A percentile compares a stretch with the other conserved stretches of the same genome.
Evolutionary conservation across 2,113 vertebrate genomes (phyloP).

Genomic region (Rhipidura dahli): DNA sequence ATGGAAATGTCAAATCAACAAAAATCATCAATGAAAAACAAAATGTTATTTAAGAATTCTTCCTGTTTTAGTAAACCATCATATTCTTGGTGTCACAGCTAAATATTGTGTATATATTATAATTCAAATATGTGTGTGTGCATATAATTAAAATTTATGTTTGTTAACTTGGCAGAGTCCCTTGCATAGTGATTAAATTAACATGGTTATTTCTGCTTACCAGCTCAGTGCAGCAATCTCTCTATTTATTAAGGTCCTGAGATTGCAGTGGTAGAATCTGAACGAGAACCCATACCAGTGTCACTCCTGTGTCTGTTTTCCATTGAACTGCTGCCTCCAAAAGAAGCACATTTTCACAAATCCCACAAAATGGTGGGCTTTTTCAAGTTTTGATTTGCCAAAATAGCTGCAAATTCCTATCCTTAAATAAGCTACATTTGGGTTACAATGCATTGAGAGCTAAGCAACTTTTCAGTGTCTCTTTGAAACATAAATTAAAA

Average conservation of each 20-base stretch:
- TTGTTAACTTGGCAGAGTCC: conserved; percentile 26
- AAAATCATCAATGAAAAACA: not conserved
- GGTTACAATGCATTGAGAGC: not conserved
- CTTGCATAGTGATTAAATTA: conserved; percentile 35
- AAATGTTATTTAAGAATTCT: not conserved
- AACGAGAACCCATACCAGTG: not conserved
- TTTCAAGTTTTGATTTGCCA: not conserved
- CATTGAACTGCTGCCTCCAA: not conserved
- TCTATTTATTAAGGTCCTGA: not conserved
- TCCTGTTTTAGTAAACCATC: not conserved
- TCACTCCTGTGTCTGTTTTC: not conserved
- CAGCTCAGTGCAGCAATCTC: not conserved
- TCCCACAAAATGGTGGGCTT: conserved; percentile 22
- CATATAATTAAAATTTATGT: conserved; percentile 25
- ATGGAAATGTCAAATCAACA: not conserved
- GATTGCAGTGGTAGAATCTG: not conserved
- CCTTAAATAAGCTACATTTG: conserved; percentile 2
- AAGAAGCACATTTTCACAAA: conserved; percentile 3
- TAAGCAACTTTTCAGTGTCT: conserved; percentile 45
- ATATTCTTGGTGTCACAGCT: not conserved
- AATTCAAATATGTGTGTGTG: not conserved
- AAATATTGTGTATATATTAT: not conserved
- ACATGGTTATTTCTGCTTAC: conserved; percentile 25
- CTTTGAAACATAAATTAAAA: conserved; percentile 55
- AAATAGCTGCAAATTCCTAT: not conserved